phyloP scores from a whole-genome alignment of 2,797 vertebrate species.

The Adrianichthys oophorus region DNA sequence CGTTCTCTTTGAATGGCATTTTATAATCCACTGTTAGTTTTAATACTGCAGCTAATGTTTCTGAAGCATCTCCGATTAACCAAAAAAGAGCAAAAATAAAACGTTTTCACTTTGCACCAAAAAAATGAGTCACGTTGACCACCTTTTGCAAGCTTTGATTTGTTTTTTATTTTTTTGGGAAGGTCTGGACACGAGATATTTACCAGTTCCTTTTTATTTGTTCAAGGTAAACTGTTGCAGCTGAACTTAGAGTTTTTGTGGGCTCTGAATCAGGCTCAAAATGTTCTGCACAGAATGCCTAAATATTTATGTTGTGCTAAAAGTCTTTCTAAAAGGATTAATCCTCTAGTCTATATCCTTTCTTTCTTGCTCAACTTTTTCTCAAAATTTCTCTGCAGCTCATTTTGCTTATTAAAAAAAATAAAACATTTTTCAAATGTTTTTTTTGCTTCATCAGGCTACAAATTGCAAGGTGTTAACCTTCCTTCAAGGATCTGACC shows the following conservation, averaged over 20 bases:
- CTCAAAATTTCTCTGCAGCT: no score
- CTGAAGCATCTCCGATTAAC: conserved; percentile 1
- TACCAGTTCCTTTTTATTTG: no score
- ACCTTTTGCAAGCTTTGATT: background rate
- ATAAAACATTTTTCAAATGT: background rate
- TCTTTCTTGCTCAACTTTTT: no score
- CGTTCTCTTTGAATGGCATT: conserved; percentile 12
- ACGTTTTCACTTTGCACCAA: background rate
- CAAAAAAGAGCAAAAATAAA: conserved; percentile 14
- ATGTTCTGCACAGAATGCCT: no score
- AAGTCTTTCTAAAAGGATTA: no score
- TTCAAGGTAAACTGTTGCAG: no score
- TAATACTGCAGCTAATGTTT: background rate
- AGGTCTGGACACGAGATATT: no score
- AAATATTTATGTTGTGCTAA: no score
- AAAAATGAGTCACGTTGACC: conserved; percentile 5
- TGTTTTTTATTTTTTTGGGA: background rate
- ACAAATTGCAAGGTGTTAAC: conserved; percentile 23
- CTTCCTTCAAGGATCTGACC: conserved; percentile 37
- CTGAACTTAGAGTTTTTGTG: no score
- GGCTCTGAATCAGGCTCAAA: background rate
- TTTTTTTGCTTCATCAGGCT: background rate
- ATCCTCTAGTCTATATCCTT: no score
- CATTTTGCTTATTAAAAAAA: no score
- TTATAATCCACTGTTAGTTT: conserved; percentile 16